Conservation (phyloP, 2,888 invertebrate genomes). For the Pristionchus exspectatus region DNA sequence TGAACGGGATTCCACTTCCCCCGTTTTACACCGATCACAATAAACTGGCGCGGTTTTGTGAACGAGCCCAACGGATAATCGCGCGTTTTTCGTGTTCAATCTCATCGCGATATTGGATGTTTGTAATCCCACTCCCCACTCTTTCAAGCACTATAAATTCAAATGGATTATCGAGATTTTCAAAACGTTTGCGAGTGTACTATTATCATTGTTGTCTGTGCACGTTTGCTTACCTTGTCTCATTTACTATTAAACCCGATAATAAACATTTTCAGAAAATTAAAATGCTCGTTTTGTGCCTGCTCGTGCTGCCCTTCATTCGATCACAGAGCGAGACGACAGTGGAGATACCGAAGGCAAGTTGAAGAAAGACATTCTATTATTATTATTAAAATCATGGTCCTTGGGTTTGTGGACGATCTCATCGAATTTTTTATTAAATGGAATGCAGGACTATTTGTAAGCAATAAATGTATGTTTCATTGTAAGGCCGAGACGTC, state of each 20-base stretch:
- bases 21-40: neutral
- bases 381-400: no score
- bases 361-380: no score
- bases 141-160: neutral
- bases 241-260: no score
- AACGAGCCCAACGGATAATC: neutral
- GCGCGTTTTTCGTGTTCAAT: neutral
- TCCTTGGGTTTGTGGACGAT: neutral
- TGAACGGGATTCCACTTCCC: neutral
- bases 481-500: constrained; percentile 9
- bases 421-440: neutral
- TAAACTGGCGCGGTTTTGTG: neutral
- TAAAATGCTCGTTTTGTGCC: neutral
- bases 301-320: neutral
- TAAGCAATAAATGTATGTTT: neutral
- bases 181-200: neutral
- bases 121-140: neutral
- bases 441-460: neutral
- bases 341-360: constrained; percentile 5
- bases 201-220: neutral
- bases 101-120: neutral
- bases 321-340: neutral
- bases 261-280: neutral
- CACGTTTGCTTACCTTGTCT: neutral
- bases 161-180: constrained; percentile 8